Evolutionary conservation across 2,888 invertebrate genomes (phyloP), one percentile per base, ranked within the genome.

Genomic region (Drosophila rubida): DNA sequence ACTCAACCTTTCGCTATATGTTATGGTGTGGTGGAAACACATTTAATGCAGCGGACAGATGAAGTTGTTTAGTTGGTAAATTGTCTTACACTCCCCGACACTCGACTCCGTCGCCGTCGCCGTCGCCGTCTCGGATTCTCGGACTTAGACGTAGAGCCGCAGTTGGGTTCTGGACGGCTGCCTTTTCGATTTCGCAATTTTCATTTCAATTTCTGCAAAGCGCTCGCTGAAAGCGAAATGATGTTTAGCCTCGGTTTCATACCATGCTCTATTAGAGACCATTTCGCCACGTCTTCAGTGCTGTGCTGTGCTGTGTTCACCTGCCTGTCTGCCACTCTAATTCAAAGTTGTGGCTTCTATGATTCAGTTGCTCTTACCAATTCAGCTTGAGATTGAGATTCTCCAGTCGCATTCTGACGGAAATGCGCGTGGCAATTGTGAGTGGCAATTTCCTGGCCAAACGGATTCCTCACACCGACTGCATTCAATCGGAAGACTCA

Each of bases 1-100:
- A 19, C 19, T 41, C 25, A 27, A 45, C 45, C 45, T 51, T 19
- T 60, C 8, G 30, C 50, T 51, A 22, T 60, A 68, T 78, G 11
- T 19, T 32, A n/a, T 32, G 69, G 84, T 6, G 6, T 37, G 35
- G 35, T 14, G 35, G 75, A 75, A 80, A 73, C 70, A 76, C 75
- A 71, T 85, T 82, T 75, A 82, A 85, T 79, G 80, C 73, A 41
- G 44, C 59, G 53, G 69, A 69, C 80, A 83, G 84, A 84, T 84
- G 87, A 84, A 84, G 84, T 84, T 84, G 84, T 84, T 82, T 83
- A 88, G 87, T 75, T 86, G 82, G 75, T 82, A 80, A 80, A 86
- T 88, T 84, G 85, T 82, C 70, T 82, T 79, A 65, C 35, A 59
- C 49, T 45, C 53, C 42, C 55, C 61, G 49, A 37, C 61, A 60